Percentiles rank a stretch among this genome's conserved stretches.
Conservation (phyloP, 2,888 invertebrate genomes). For the Parnassius orleans region DNA sequence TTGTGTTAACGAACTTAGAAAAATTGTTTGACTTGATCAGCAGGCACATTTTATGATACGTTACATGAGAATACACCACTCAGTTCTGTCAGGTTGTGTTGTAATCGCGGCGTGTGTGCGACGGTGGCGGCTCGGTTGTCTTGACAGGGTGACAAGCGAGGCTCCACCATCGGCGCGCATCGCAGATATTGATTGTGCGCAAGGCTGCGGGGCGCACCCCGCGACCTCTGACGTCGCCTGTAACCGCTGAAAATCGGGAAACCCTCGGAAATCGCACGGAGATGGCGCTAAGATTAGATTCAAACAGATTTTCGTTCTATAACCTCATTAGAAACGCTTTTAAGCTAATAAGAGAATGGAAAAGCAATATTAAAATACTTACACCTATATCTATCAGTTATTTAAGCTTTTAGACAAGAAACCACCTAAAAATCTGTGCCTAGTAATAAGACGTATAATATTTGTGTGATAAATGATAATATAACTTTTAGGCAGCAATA, state of each 20-base stretch:
- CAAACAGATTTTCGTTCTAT: slow-evolving; percentile 21
- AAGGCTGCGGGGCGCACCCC: slow-evolving; percentile 46
- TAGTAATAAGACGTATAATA: too few species aligned
- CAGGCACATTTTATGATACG: slow-evolving; percentile 31
- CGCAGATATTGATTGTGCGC: slow-evolving; percentile 68
- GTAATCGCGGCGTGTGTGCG: slow-evolving; percentile 40
- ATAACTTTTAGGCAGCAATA: too few species aligned
- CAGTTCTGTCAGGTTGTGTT: slow-evolving; percentile 22
- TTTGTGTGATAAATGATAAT: too few species aligned
- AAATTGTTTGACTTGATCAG: slow-evolving; percentile 34
- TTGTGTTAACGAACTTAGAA: slow-evolving; percentile 22
- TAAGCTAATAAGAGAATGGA: background rate
- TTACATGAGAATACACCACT: slow-evolving; percentile 25
- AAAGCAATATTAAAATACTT: too few species aligned
- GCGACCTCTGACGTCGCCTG: slow-evolving; percentile 54
- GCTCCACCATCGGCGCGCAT: slow-evolving; percentile 43
- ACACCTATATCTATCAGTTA: too few species aligned
- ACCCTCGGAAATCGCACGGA: slow-evolving; percentile 50
- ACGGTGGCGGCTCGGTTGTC: slow-evolving; percentile 50
- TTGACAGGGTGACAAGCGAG: slow-evolving; percentile 64
- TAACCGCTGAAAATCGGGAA: slow-evolving; percentile 50
- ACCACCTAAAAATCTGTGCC: too few species aligned
- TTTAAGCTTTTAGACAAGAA: too few species aligned
- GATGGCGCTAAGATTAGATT: slow-evolving; percentile 54
- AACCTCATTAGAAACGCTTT: slow-evolving; percentile 13